phyloP scores from a whole-genome alignment of 1,140 invertebrate species.

The Palaemon carinicauda region DNA sequence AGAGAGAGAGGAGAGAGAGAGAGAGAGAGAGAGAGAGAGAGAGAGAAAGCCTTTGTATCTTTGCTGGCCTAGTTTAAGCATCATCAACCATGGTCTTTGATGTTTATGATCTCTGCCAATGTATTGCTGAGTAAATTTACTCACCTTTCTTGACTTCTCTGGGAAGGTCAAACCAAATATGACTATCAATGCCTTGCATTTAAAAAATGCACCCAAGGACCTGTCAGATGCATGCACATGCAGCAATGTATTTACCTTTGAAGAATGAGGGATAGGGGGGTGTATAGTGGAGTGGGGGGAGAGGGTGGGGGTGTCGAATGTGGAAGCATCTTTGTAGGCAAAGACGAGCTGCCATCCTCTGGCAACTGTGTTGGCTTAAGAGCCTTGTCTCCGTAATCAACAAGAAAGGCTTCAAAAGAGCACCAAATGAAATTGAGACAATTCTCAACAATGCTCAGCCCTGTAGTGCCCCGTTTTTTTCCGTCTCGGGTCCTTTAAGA shows the following conservation, averaged over 20 bases:
- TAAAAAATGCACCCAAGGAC: too few species aligned
- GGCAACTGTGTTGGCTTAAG: slow-evolving; percentile 31
- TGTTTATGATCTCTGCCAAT: too few species aligned
- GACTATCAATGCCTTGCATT: too few species aligned
- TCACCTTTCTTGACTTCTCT: too few species aligned
- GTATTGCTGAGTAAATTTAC: too few species aligned
- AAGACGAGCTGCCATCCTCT: not conserved
- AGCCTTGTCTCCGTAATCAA: slow-evolving; percentile 38
- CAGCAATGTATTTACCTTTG: too few species aligned
- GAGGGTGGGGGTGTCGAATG: too few species aligned
- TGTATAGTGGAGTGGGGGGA: not conserved
- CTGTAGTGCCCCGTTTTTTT: slow-evolving; percentile 45
- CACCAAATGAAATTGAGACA: slow-evolving; percentile 49
- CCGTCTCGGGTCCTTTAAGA: slow-evolving; percentile 34
- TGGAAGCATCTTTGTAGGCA: not conserved
- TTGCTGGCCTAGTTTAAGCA: too few species aligned
- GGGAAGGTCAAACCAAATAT: too few species aligned
- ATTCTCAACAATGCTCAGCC: slow-evolving; percentile 49
- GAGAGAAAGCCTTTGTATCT: not conserved
- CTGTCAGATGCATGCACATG: too few species aligned
- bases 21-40: not conserved
- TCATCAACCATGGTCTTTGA: too few species aligned
- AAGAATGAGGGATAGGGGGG: not conserved
- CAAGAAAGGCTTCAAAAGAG: slow-evolving; percentile 46
- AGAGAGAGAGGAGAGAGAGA: too few species aligned